These are phyloP conservation scores for Condylostylus longicornis DNA, from an alignment of 1,140 invertebrate genomes.

Conservation along the genomic window DNA sequence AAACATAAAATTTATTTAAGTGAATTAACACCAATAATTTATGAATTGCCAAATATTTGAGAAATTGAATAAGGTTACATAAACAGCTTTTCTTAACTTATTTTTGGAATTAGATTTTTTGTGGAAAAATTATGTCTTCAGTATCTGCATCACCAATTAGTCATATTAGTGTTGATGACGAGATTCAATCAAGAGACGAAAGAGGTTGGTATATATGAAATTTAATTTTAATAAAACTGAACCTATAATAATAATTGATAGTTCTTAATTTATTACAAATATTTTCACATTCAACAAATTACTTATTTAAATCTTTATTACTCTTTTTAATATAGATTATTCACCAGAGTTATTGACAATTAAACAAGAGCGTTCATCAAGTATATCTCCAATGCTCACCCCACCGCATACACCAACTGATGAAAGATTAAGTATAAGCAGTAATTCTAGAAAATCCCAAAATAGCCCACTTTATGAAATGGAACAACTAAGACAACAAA, in stretches of 20 bases:
- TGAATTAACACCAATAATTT: too few relatives aligned
- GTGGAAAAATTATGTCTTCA: constrained; percentile 31
- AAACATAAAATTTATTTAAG: too few relatives aligned
- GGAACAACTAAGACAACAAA: constrained; percentile 7
- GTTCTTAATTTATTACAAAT: neutral
- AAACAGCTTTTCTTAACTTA: too few relatives aligned
- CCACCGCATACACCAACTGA: constrained; percentile 58
- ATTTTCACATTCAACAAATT: neutral
- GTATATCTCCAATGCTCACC: constrained; percentile 45
- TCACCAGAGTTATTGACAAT: constrained; percentile 37
- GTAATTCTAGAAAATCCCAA: constrained; percentile 31
- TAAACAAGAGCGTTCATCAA: constrained; percentile 45
- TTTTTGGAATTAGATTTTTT: too few relatives aligned
- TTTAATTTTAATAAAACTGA: constrained; percentile 10
- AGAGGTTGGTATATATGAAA: constrained; percentile 13
- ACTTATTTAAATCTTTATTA: neutral
- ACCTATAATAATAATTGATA: constrained; percentile 10
- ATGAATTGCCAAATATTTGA: too few relatives aligned
- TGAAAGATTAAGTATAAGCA: too few relatives aligned
- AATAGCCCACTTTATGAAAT: constrained; percentile 18
- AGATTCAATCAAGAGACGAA: constrained; percentile 29
- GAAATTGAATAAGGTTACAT: too few relatives aligned
- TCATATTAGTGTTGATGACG: constrained; percentile 31
- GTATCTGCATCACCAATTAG: constrained; percentile 30
- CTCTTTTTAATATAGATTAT: constrained; percentile 26